These are phyloP conservation scores for Drymodes brunneopygia DNA, from an alignment of 2,113 vertebrate genomes.

Conservation along the genomic window DNA sequence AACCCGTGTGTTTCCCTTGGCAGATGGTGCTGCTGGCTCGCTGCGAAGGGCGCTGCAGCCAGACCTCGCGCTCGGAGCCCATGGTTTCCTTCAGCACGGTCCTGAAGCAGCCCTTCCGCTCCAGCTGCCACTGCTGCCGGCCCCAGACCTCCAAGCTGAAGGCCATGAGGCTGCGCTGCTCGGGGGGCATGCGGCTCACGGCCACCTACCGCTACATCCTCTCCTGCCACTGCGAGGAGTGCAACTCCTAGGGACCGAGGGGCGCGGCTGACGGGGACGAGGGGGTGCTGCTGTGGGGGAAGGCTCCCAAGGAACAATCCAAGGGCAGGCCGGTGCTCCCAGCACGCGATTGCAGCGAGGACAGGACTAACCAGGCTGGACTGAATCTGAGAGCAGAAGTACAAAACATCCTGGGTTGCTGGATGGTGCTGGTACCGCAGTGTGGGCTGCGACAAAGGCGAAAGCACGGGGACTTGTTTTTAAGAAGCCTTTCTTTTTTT, in stretches of 20 bases:
- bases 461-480: slow-evolving; percentile 23
- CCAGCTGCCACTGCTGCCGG: slow-evolving; percentile 91
- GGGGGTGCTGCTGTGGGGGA: background rate
- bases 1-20: background rate
- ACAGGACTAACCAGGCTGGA: background rate
- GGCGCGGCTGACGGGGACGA: background rate
- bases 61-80: slow-evolving; percentile 88
- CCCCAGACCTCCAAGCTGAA: slow-evolving; percentile 98
- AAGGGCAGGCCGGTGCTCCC: background rate
- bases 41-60: slow-evolving; percentile 93
- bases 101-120: slow-evolving; percentile 94
- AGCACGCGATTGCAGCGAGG: background rate
- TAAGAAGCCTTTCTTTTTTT: slow-evolving; percentile 40
- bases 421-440: background rate
- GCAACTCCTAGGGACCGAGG: slow-evolving; percentile 76
- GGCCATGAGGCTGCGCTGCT: slow-evolving; percentile 88
- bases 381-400: background rate
- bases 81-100: slow-evolving; percentile 95
- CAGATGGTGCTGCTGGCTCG: slow-evolving; percentile 96
- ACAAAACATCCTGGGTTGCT: background rate
- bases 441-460: background rate
- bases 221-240: slow-evolving; percentile 94
- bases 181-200: slow-evolving; percentile 88
- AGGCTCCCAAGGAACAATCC: background rate
- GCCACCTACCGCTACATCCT: slow-evolving; percentile 98